Base-by-base conservation (phyloP, 1,140 invertebrate species). In the Scaptomyza graminum region DNA sequence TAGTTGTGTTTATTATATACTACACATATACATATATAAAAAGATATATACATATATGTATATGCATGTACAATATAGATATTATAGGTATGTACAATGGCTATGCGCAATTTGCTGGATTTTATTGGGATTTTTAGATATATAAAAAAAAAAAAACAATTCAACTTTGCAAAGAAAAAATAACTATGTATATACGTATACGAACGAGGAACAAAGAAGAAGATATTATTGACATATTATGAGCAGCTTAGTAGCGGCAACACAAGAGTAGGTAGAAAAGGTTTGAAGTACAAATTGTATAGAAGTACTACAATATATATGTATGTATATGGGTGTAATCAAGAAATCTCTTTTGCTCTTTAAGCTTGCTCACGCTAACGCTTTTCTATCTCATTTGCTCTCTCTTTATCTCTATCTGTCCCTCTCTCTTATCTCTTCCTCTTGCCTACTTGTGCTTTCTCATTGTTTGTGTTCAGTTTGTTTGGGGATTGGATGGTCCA, bases 401-500 rank as follows among this genome's bases (percentile, higher is more conserved):
- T 28, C 49, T 28, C 34, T 11, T 18, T 59, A 34, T 28, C 37
- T 46, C 9, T 15, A 9, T 67, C 3, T n/a, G n/a, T 73, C 25
- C 15, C 16, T 15, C n/a, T 67, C 3, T 44, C 15, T 65, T 9
- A 22, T 55, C 49, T 64, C 11, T 64, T 34, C 12, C 5, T 34
- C 43, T 56, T 50, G 11, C 6, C 3, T 44, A 16, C 28, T 43
- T 54, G 44, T 28, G 0, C 15, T 44, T 34, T 59, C 18, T 13
- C n/a, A 34, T n/a, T 64, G 7, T 43, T 37, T 34, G 25, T 57
- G 16, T 56, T 28, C 44, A 41, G 37, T 55, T 47, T 43, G 51
- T 41, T 50, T 18, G 28, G 28, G 79, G 49, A 49, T 67, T 66
- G 72, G 65, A 85, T 85, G 77, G 74, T 85, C 69, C 74, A 85